Conservation (phyloP, 2,797 vertebrate species). For the Sebastes minor region DNA sequence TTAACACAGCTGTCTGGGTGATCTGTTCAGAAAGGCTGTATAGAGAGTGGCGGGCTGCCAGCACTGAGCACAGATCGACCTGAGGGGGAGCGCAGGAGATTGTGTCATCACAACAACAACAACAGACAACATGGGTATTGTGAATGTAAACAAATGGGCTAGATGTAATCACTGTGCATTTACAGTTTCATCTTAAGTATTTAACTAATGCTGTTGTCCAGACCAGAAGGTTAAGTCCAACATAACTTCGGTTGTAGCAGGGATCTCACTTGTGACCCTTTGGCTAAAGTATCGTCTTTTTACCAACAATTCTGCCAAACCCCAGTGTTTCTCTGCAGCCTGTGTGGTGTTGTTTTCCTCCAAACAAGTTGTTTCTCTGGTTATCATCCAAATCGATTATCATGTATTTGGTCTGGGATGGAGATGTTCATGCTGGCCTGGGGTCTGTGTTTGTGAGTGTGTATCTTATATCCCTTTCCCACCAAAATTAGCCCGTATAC, state of each 20-base stretch:
- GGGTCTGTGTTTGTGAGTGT: neutral
- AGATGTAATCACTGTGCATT: neutral
- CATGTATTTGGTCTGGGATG: neutral
- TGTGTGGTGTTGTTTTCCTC: neutral
- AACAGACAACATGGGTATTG: neutral
- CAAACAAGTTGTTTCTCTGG: conserved; percentile 9
- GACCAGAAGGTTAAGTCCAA: neutral
- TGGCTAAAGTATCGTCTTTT: neutral
- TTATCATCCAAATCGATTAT: conserved; percentile 24
- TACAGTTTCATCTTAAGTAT: neutral
- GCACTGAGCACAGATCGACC: conserved; percentile 24
- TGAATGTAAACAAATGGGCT: neutral
- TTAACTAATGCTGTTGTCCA: neutral
- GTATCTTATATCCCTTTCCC: neutral
- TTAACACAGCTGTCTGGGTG: conserved; percentile 56
- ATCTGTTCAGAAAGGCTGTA: conserved; percentile 31
- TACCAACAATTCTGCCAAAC: neutral
- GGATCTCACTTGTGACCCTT: neutral
- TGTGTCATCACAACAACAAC: conserved; percentile 20
- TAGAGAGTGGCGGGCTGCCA: conserved; percentile 18
- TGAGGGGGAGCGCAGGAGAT: neutral
- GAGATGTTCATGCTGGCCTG: neutral
- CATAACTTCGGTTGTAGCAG: neutral
- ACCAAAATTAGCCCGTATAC: no score
- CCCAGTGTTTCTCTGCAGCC: neutral